phyloP scores from a whole-genome alignment of 2,113 vertebrate species.

The Alaudala cheleensis region DNA sequence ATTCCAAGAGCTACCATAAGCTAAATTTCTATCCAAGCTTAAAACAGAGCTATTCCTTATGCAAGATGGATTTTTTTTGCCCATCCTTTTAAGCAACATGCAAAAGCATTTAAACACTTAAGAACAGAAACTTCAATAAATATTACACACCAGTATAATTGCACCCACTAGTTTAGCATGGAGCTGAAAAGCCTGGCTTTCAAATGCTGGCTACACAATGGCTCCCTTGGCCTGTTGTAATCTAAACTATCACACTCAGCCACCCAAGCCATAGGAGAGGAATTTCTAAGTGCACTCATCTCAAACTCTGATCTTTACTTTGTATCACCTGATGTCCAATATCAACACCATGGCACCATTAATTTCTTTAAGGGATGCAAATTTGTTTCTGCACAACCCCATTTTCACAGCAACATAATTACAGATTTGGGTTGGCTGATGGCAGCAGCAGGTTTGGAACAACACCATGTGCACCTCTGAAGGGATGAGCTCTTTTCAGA shows the following conservation, averaged over 20 bases:
- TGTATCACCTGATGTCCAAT: background rate
- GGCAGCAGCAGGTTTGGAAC: background rate
- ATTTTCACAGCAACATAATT: background rate
- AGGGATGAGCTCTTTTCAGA: background rate
- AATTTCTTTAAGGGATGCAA: background rate
- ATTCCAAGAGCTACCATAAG: background rate
- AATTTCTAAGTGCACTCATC: background rate
- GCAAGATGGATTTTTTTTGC: background rate
- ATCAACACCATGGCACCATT: background rate
- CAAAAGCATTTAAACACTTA: background rate
- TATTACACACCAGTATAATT: background rate
- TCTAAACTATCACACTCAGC: background rate
- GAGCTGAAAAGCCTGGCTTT: background rate
- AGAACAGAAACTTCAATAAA: background rate
- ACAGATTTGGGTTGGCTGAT: background rate
- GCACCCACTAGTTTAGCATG: background rate
- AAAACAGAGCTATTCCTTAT: background rate
- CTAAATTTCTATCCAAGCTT: background rate
- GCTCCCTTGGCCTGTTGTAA: background rate
- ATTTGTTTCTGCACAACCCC: background rate
- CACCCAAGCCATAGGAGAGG: background rate
- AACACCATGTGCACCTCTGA: background rate
- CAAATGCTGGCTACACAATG: background rate
- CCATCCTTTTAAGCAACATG: background rate
- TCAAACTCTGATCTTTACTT: background rate